Evolutionary conservation across 2,888 invertebrate species (phyloP).

Genomic region (Tenthredo livida): DNA sequence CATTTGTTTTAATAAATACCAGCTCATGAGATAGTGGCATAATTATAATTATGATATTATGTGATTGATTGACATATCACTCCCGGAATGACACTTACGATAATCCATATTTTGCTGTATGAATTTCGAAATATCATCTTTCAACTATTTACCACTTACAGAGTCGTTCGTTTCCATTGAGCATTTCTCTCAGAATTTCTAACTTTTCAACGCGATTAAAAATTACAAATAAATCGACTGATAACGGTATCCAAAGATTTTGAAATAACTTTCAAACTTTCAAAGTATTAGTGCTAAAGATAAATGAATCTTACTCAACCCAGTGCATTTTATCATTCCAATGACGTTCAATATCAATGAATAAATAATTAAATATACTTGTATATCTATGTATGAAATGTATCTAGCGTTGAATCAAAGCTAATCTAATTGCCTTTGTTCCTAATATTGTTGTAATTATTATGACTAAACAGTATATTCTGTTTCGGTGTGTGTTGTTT

Average conservation of each 20-base stretch:
- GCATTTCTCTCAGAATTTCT: neutral
- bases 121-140: conserved; percentile 19
- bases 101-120: conserved; percentile 7
- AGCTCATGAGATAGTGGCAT: conserved; percentile 15
- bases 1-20: conserved; percentile 31
- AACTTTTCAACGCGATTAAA: neutral
- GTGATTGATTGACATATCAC: conserved; percentile 34
- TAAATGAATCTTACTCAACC: neutral
- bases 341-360: neutral
- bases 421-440: conserved; percentile 26
- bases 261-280: neutral
- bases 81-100: conserved; percentile 35
- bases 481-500: conserved; percentile 68
- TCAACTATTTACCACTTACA: neutral
- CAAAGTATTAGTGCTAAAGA: neutral
- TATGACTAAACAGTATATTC: conserved; percentile 33
- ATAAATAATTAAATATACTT: neutral
- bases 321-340: neutral
- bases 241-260: neutral
- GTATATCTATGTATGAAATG: neutral
- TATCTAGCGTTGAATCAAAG: neutral
- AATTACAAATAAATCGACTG: neutral
- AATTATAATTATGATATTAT: conserved; percentile 44
- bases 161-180: neutral
- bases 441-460: conserved; percentile 31